phyloP scores from a whole-genome alignment of 2,797 vertebrate genomes.

The Acanthiza pusilla region DNA sequence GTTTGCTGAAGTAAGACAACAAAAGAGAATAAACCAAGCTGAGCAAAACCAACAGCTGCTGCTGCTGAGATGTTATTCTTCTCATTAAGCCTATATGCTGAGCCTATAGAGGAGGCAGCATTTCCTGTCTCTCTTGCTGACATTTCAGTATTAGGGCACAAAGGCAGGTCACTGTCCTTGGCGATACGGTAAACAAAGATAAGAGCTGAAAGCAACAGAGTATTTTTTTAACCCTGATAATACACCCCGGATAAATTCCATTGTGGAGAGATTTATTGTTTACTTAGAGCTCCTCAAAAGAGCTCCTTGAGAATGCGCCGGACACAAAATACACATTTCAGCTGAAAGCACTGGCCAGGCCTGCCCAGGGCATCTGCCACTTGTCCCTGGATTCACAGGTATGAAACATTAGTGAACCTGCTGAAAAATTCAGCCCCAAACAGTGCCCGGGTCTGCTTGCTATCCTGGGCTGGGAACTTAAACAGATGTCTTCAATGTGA shows the following conservation, averaged over 20 bases:
- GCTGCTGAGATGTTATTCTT: background rate
- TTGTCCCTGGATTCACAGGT: background rate
- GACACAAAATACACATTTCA: background rate
- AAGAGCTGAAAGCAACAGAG: constrained; percentile 61
- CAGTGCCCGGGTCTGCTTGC: background rate
- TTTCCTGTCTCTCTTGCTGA: constrained; percentile 29
- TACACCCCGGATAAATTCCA: constrained; percentile 47
- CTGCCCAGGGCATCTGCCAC: background rate
- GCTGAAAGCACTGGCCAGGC: background rate
- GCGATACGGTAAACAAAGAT: constrained; percentile 70
- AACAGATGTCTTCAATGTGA: background rate
- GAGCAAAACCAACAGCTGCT: background rate
- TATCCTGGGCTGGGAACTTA: background rate
- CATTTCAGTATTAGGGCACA: constrained; percentile 17
- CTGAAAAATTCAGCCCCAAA: background rate
- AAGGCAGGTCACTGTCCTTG: constrained; percentile 63
- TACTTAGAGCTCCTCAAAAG: constrained; percentile 30
- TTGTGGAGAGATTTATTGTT: constrained; percentile 28
- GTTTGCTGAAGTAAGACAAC: constrained; percentile 26
- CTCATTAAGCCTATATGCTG: background rate
- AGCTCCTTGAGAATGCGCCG: background rate
- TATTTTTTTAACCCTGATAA: constrained; percentile 69
- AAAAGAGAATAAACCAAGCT: constrained; percentile 11
- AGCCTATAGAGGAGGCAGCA: constrained; percentile 11
- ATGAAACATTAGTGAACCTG: background rate